Percentiles rank a stretch among this genome's conserved stretches.
Conservation (phyloP, 2,797 vertebrate species). For the Sebastes wilsoni region DNA sequence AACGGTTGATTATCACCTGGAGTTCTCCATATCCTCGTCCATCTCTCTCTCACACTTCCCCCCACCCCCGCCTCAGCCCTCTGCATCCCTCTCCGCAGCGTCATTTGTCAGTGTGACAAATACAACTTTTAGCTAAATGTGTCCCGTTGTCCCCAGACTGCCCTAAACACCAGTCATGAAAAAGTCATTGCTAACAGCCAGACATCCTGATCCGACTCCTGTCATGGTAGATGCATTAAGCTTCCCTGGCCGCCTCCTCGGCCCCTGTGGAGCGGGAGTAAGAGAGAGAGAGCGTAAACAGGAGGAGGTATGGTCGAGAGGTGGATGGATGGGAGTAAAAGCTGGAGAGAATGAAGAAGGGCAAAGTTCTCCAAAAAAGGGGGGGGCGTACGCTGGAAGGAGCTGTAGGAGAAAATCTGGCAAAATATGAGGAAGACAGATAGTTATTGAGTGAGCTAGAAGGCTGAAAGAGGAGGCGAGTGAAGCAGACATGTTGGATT, state of each 20-base stretch:
- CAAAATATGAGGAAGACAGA: constrained; percentile 21
- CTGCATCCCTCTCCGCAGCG: background rate
- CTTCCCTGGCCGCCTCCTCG: constrained; percentile 16
- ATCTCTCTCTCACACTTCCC: constrained; percentile 1
- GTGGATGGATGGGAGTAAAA: constrained; percentile 10
- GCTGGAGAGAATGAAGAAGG: constrained; percentile 5
- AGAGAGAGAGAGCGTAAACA: constrained; percentile 19
- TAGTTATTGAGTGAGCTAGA: constrained; percentile 11
- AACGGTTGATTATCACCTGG: background rate
- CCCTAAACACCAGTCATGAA: constrained; percentile 69
- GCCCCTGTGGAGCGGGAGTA: constrained; percentile 25
- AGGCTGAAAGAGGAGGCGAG: background rate
- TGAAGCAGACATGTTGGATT: constrained; percentile 44
- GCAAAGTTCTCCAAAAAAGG: background rate
- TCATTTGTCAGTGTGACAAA: constrained; percentile 72
- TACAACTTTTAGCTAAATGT: constrained; percentile 56
- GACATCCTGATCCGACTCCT: constrained; percentile 59
- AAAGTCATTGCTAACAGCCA: constrained; percentile 63
- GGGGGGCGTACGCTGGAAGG: background rate
- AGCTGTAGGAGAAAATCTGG: constrained; percentile 1
- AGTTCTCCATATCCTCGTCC: constrained; percentile 1
- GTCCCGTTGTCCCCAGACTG: constrained; percentile 68
- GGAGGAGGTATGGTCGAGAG: background rate
- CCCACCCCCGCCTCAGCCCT: background rate
- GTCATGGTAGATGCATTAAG: constrained; percentile 70